A percentile compares a stretch with the other conserved stretches of the same genome.
phyloP scores from a whole-genome alignment of 2,888 invertebrate genomes.

The Cephus runcator region DNA sequence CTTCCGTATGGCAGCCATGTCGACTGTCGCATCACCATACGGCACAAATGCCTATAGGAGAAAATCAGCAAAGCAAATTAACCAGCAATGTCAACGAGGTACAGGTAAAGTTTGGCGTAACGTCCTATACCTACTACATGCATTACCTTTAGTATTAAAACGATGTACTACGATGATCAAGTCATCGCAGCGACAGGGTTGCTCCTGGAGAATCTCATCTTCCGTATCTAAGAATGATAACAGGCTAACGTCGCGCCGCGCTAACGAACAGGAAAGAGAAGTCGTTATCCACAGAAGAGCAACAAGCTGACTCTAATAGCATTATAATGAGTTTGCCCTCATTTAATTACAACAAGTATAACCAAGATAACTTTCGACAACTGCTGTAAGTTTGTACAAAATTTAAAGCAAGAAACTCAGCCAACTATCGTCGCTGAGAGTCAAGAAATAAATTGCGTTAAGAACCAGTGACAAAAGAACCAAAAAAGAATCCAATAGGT shows the following conservation, averaged over 20 bases:
- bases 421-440: neutral
- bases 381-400: neutral
- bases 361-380: neutral
- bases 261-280: conserved; percentile 8
- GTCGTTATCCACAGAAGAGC: conserved; percentile 15
- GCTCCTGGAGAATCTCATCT: conserved; percentile 3
- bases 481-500: neutral
- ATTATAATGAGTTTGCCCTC: conserved; percentile 22
- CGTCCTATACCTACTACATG: neutral
- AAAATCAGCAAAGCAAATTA: neutral
- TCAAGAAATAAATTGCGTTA: neutral
- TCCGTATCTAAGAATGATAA: neutral
- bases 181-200: neutral
- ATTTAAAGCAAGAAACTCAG: neutral
- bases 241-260: neutral
- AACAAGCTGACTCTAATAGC: conserved; percentile 21
- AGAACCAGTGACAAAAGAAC: neutral
- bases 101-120: neutral
- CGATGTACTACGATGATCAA: neutral
- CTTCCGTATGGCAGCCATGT: neutral
- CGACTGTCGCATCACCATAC: neutral
- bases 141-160: neutral
- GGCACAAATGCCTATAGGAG: neutral
- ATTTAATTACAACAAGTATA: conserved; percentile 6
- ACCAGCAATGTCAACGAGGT: neutral